A percentile compares a stretch with the other conserved stretches of the same genome.
phyloP scores from a whole-genome alignment of 2,888 invertebrate species.

The Scaeva pyrastri region DNA sequence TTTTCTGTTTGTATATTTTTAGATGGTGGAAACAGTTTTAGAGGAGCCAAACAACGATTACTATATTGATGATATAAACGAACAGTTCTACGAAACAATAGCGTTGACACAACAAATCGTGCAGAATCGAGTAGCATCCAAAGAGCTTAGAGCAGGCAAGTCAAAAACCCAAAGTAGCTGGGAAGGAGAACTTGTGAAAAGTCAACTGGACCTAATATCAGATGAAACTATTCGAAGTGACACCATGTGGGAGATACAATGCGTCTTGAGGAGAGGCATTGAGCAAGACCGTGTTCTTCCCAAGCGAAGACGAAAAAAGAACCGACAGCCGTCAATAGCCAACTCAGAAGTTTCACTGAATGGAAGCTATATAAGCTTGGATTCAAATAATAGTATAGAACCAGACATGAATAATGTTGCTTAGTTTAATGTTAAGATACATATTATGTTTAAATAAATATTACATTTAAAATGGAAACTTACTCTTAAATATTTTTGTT shows the following conservation, averaged over 20 bases:
- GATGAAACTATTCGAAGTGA: conserved; percentile 69
- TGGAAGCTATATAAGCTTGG: conserved; percentile 63
- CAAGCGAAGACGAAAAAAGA: conserved; percentile 40
- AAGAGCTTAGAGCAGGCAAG: conserved; percentile 1
- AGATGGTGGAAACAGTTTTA: conserved; percentile 36
- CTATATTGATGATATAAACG: conserved; percentile 33
- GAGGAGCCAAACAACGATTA: conserved; percentile 29
- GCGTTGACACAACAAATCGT: conserved; percentile 62
- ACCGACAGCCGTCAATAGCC: conserved; percentile 41
- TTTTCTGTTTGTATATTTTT: conserved; percentile 15
- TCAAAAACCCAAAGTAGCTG: conserved; percentile 36
- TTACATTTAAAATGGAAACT: conserved; percentile 11
- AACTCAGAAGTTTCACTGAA: conserved; percentile 43
- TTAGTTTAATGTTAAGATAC: background rate
- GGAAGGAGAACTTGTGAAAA: conserved; percentile 65
- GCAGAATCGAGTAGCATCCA: conserved; percentile 52
- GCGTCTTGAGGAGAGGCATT: conserved; percentile 63
- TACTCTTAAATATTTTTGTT: conserved; percentile 64
- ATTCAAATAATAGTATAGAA: conserved; percentile 51
- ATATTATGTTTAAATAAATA: no score
- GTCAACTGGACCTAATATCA: conserved; percentile 63
- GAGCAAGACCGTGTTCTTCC: conserved; percentile 69
- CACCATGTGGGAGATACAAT: conserved; percentile 71
- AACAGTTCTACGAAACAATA: conserved; percentile 65
- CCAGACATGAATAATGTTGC: background rate